Evolutionary conservation across 2,797 vertebrate species (phyloP).

Genomic region (Trachops cirrhosus): DNA sequence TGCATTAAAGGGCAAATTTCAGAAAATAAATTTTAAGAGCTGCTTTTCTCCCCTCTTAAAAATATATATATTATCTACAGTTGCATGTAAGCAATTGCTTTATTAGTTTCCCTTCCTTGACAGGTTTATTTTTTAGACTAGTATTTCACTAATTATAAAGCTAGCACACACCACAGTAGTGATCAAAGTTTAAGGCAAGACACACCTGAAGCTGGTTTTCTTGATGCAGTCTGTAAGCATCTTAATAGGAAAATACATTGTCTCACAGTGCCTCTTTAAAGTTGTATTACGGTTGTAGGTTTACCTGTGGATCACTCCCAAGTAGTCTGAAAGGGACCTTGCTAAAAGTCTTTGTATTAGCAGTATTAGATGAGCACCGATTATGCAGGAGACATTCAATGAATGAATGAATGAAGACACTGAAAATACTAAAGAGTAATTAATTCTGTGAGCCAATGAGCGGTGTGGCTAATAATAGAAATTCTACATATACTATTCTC

Average conservation of each 20-base stretch:
- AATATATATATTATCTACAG: neutral
- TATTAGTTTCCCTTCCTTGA: neutral
- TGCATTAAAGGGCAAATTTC: neutral
- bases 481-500: neutral
- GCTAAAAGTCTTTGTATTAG: neutral
- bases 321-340: neutral
- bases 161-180: neutral
- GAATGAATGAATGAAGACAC: neutral
- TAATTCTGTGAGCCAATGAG: neutral
- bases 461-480: neutral
- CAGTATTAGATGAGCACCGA: neutral
- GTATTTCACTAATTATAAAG: neutral
- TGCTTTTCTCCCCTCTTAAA: neutral
- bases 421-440: neutral
- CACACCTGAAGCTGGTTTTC: neutral
- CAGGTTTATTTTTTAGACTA: neutral
- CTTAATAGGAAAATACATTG: slow-evolving; percentile 7
- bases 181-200: neutral
- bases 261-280: neutral
- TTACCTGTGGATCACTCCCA: neutral
- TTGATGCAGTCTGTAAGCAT: neutral
- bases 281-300: neutral
- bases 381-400: neutral
- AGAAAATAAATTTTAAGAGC: neutral
- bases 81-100: neutral